Evolutionary conservation across 1,140 invertebrate species (phyloP).

Genomic region (honey bee (Apis mellifera)): DNA sequence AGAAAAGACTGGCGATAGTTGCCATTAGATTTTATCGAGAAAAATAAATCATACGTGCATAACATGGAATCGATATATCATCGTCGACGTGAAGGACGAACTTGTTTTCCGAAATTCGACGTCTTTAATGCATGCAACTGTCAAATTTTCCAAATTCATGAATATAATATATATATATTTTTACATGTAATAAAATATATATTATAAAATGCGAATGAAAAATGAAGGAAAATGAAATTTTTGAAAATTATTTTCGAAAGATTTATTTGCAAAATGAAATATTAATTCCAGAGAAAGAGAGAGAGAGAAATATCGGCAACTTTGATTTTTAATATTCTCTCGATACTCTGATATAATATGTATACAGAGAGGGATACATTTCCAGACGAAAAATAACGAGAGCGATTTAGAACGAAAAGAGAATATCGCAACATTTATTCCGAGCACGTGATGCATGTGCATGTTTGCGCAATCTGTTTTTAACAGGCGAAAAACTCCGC

Average conservation of each 20-base stretch:
- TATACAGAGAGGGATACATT: neutral
- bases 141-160: neutral
- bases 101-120: neutral
- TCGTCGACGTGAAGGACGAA: neutral
- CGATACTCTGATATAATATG: neutral
- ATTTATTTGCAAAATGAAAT: neutral
- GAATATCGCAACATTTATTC: neutral
- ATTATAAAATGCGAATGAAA: too few relatives aligned
- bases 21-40: neutral
- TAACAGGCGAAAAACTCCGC: neutral
- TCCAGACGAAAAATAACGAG: neutral
- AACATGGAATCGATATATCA: slow-evolving; percentile 16
- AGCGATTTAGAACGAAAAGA: neutral
- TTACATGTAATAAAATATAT: neutral
- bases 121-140: too few relatives aligned
- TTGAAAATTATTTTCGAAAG: too few relatives aligned
- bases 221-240: too few relatives aligned
- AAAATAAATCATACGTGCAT: slow-evolving; percentile 1
- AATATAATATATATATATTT: neutral
- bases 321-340: neutral
- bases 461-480: neutral
- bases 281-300: neutral
- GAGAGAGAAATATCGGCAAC: neutral
- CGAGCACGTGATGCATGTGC: neutral
- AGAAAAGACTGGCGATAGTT: neutral